These are phyloP conservation scores for Meta bourneti DNA, from an alignment of 2,888 invertebrate species.

Conservation along the genomic window DNA sequence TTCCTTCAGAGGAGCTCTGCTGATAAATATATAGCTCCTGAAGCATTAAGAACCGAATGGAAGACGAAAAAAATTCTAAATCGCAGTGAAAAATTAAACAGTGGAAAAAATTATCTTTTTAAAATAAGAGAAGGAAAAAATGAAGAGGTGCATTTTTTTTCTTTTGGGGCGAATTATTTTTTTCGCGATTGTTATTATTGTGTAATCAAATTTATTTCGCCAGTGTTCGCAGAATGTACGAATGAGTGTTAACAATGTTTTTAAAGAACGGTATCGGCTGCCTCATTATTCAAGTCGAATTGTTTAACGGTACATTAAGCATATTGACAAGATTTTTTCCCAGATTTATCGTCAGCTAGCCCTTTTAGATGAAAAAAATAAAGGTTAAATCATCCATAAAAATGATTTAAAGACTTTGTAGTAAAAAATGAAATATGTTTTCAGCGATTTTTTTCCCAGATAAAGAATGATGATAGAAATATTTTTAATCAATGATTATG, in stretches of 20 bases:
- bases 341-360: conserved; percentile 50
- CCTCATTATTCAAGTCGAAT: conserved; percentile 75
- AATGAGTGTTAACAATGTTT: conserved; percentile 74
- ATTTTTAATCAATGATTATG: neutral
- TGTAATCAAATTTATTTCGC: conserved; percentile 76
- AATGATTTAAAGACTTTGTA: conserved; percentile 66
- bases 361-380: conserved; percentile 40
- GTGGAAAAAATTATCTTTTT: conserved; percentile 44
- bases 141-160: conserved; percentile 22
- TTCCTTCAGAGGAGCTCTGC: conserved; percentile 38
- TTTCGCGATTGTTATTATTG: conserved; percentile 71
- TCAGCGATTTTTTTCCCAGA: conserved; percentile 14
- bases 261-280: conserved; percentile 62
- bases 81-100: conserved; percentile 53
- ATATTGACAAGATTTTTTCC: conserved; percentile 70
- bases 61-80: conserved; percentile 26
- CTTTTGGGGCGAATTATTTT: neutral
- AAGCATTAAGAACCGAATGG: conserved; percentile 45
- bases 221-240: conserved; percentile 64
- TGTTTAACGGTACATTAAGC: conserved; percentile 75
- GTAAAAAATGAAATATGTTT: conserved; percentile 28
- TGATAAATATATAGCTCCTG: conserved; percentile 70
- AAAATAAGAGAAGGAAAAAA: conserved; percentile 47
- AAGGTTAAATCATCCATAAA: conserved; percentile 72
- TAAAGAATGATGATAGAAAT: conserved; percentile 5